These are phyloP conservation scores for Leptodactylus fallax DNA, from an alignment of 2,797 vertebrate species.

Conservation along the genomic window DNA sequence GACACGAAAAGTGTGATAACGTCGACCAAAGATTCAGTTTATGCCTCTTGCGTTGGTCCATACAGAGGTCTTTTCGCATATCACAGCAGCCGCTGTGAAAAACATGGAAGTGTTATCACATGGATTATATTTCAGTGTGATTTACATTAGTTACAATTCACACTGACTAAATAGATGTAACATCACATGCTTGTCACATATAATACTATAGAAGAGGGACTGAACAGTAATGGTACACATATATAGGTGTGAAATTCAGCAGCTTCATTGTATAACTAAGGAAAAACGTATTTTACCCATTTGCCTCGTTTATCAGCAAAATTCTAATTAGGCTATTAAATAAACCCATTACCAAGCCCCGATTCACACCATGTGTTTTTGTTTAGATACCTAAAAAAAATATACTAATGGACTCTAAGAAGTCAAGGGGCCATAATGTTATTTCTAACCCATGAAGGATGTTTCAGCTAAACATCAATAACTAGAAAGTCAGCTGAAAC, in stretches of 20 bases:
- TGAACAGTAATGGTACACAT: background rate
- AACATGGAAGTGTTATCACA: background rate
- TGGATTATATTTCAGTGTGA: background rate
- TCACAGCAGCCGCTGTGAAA: background rate
- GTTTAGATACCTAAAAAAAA: no score
- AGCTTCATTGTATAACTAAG: background rate
- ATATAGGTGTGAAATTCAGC: background rate
- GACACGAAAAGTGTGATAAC: no score
- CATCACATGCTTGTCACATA: background rate
- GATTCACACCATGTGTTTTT: no score
- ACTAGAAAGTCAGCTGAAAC: no score
- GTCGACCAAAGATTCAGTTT: background rate
- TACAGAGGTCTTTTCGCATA: background rate
- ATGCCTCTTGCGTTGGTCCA: background rate
- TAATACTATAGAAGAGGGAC: background rate
- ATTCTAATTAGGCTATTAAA: no score
- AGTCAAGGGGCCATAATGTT: no score
- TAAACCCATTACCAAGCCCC: no score
- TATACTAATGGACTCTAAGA: no score
- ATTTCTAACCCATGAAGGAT: no score
- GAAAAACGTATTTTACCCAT: background rate
- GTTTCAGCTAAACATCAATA: no score
- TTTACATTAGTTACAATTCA: background rate
- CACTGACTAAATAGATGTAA: background rate
- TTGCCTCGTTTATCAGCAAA: background rate